Conservation (phyloP, 2,797 vertebrate genomes). For the Champsocephalus esox region DNA sequence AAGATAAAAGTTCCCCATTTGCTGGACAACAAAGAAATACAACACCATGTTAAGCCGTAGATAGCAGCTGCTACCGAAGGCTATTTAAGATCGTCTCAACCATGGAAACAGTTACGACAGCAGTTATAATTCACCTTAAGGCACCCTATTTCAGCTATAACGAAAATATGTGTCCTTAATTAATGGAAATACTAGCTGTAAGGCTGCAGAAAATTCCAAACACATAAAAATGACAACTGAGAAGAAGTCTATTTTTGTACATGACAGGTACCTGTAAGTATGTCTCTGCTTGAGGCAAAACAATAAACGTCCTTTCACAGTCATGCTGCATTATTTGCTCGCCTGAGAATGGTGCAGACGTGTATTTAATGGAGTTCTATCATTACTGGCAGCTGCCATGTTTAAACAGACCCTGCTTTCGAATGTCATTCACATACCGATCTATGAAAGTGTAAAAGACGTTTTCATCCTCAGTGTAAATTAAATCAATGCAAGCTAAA, state of each 20-base stretch:
- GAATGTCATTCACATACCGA: not conserved
- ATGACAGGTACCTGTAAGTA: constrained; percentile 51
- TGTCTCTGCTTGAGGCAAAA: constrained; percentile 47
- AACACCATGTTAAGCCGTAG: not conserved
- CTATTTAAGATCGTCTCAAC: constrained; percentile 44
- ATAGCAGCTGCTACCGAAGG: constrained; percentile 20
- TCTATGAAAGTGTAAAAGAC: constrained; percentile 14
- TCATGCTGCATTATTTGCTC: not conserved
- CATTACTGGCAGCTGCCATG: not conserved
- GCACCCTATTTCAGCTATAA: not conserved
- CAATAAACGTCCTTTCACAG: not conserved
- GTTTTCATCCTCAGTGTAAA: constrained; percentile 12
- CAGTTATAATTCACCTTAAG: constrained; percentile 1
- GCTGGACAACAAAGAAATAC: not conserved
- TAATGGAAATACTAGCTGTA: not conserved
- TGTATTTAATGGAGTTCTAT: not conserved
- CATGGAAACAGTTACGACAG: constrained; percentile 57
- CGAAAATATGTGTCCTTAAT: not conserved
- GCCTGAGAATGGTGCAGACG: not conserved
- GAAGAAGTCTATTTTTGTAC: constrained; percentile 31
- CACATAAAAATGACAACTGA: not conserved
- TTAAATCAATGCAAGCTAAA: constrained; percentile 23
- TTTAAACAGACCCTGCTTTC: not conserved
- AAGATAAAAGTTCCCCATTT: constrained; percentile 13
- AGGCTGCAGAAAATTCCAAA: not conserved